A percentile compares a stretch with the other conserved stretches of the same genome.
These are phyloP conservation scores for Popillia japonica DNA, from an alignment of 1,140 invertebrate species.

Conservation along the genomic window DNA sequence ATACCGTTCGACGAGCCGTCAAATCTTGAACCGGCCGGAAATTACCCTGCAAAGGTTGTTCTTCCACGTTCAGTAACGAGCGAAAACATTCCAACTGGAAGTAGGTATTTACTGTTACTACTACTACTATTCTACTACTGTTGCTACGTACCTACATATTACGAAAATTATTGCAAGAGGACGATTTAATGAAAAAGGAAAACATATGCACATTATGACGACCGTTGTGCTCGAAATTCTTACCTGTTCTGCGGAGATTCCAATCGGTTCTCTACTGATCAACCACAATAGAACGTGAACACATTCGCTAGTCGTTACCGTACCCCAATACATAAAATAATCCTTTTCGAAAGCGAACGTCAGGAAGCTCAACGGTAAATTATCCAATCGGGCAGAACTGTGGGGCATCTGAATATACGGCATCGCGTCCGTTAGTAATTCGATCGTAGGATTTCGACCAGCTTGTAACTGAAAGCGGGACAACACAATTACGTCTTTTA, in stretches of 20 bases:
- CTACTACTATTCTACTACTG: no score
- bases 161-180: no score
- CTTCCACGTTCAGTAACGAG: constrained; percentile 52
- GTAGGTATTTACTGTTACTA: no score
- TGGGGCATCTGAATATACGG: constrained; percentile 62
- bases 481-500: not conserved
- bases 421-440: constrained; percentile 63
- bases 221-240: no score
- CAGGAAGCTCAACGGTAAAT: constrained; percentile 62
- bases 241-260: constrained; percentile 57
- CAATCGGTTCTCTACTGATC: constrained; percentile 55
- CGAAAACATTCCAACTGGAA: constrained; percentile 55
- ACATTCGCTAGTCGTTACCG: constrained; percentile 53
- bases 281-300: constrained; percentile 58
- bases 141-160: no score
- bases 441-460: constrained; percentile 62
- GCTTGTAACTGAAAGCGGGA: constrained; percentile 62
- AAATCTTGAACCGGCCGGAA: constrained; percentile 51
- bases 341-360: constrained; percentile 65
- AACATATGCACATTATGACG: no score
- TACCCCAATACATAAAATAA: constrained; percentile 78
- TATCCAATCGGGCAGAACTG: constrained; percentile 62
- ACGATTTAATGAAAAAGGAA: constrained; percentile 12
- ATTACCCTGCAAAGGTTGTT: constrained; percentile 54
- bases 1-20: constrained; percentile 45